Percentiles rank a stretch among this genome's conserved stretches.
phyloP scores from a whole-genome alignment of 2,113 vertebrate genomes.

The Zosterops japonicus region DNA sequence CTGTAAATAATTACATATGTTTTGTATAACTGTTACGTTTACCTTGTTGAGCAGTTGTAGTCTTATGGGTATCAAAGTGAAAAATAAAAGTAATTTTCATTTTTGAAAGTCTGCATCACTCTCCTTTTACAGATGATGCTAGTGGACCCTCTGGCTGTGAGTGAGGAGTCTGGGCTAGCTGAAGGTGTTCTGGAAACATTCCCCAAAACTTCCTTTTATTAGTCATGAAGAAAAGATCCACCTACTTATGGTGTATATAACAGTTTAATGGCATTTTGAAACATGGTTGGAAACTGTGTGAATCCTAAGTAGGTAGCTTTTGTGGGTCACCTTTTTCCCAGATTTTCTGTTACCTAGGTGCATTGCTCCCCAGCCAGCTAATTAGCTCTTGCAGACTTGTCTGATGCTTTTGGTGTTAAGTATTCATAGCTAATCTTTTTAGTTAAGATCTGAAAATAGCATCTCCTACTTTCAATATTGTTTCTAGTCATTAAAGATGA shows the following conservation, averaged over 20 bases:
- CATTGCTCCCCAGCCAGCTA: background rate
- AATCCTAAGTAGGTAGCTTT: background rate
- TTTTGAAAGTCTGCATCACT: conserved; percentile 48
- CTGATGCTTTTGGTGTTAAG: background rate
- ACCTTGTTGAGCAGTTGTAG: conserved; percentile 70
- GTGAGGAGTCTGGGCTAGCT: background rate
- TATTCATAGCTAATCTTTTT: background rate
- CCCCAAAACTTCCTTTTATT: background rate
- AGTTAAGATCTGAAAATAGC: background rate
- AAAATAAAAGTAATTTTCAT: conserved; percentile 72
- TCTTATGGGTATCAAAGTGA: conserved; percentile 65
- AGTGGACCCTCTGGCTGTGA: too few relatives aligned
- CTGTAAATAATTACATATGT: conserved; percentile 75
- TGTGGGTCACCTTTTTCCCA: background rate
- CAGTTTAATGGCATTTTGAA: background rate
- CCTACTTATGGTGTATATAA: background rate
- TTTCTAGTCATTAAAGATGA: background rate
- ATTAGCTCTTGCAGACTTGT: background rate
- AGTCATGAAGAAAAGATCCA: background rate
- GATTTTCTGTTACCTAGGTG: rapidly evolving
- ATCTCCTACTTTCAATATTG: rapidly evolving
- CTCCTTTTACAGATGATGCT: background rate
- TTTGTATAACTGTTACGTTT: conserved; percentile 74
- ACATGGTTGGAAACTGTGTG: rapidly evolving
- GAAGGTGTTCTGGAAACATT: background rate